Evolutionary conservation across 1,140 invertebrate genomes (phyloP).

Genomic region (Drosophila aff.): DNA sequence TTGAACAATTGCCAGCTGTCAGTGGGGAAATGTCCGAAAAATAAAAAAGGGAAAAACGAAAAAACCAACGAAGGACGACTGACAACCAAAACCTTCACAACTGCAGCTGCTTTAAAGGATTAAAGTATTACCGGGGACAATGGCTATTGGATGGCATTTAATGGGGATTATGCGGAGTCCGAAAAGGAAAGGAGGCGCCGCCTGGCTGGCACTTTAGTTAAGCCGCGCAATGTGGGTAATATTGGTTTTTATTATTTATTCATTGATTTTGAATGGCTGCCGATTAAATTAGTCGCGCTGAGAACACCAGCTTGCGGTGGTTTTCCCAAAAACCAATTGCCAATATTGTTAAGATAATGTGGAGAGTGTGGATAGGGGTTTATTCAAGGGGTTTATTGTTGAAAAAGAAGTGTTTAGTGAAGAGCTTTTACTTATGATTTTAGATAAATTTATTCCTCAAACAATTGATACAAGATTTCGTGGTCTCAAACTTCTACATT

Average conservation of each 20-base stretch:
- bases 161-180: conserved; percentile 51
- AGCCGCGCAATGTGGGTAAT: conserved; percentile 35
- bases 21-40: conserved; percentile 60
- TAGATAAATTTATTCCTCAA: rapidly evolving
- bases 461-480: background rate
- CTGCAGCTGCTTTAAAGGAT: conserved; percentile 68
- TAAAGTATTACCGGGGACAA: conserved; percentile 55
- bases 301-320: conserved; percentile 21
- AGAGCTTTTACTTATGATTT: background rate
- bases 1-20: conserved; percentile 82
- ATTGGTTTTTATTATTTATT: conserved; percentile 48
- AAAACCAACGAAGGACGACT: conserved; percentile 5
- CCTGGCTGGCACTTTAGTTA: conserved; percentile 32
- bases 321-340: background rate
- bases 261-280: conserved; percentile 43
- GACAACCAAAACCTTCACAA: conserved; percentile 59
- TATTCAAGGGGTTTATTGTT: too few species aligned
- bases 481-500: background rate
- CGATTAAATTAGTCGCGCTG: conserved; percentile 46
- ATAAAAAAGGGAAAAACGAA: conserved; percentile 7
- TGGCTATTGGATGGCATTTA: conserved; percentile 55
- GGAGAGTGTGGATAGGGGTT: background rate
- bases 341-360: conserved; percentile 6
- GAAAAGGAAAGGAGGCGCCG: conserved; percentile 2
- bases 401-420: too few species aligned